These are phyloP conservation scores for Gouania willdenowi DNA, from an alignment of 2,797 vertebrate species.

Conservation along the genomic window DNA sequence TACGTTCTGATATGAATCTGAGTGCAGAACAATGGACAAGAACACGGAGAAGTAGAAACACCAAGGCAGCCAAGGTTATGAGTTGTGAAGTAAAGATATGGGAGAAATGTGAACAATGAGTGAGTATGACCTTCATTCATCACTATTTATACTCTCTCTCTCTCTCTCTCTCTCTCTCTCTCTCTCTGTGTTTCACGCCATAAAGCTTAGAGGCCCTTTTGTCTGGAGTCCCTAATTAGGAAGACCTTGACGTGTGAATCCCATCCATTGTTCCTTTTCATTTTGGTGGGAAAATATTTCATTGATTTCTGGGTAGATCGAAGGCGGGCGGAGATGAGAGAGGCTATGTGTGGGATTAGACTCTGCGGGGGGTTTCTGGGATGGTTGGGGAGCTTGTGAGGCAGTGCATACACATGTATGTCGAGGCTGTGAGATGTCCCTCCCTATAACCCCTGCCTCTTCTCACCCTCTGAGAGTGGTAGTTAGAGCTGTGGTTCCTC, in stretches of 20 bases:
- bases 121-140: conserved; percentile 61
- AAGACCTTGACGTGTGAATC: conserved; percentile 64
- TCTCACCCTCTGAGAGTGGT: conserved; percentile 39
- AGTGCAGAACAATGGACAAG: conserved; percentile 14
- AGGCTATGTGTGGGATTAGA: conserved; percentile 74
- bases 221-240: conserved; percentile 75
- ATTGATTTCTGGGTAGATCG: conserved; percentile 73
- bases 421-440: conserved; percentile 23
- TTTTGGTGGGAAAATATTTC: conserved; percentile 83
- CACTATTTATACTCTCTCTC: conserved; percentile 10
- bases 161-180: conserved; percentile 15
- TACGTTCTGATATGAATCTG: conserved; percentile 30
- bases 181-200: conserved; percentile 32
- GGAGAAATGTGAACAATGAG: conserved; percentile 27
- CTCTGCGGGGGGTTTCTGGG: conserved; percentile 67
- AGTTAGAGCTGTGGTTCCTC: conserved; percentile 47
- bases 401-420: not conserved
- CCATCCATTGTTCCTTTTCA: conserved; percentile 67
- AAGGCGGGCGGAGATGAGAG: conserved; percentile 59
- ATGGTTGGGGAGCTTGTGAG: conserved; percentile 34
- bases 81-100: conserved; percentile 53
- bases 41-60: conserved; percentile 25
- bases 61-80: conserved; percentile 38
- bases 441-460: conserved; percentile 29
- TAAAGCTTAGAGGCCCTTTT: conserved; percentile 57